Conservation (phyloP, 1,140 invertebrate genomes). For the Hyles vespertilio region DNA sequence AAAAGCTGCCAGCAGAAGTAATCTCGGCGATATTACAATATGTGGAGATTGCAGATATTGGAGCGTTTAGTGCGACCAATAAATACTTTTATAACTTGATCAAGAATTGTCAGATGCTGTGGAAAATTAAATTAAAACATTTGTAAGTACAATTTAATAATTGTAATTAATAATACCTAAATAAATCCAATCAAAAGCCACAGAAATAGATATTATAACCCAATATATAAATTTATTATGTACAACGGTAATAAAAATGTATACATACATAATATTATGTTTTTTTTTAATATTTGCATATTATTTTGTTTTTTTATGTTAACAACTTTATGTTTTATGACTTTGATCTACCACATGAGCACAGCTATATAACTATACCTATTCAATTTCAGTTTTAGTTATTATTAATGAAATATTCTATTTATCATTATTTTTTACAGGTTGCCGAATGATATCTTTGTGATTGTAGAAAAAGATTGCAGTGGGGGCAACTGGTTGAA, state of each 20-base stretch:
- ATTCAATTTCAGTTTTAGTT: too few species aligned
- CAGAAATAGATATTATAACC: too few species aligned
- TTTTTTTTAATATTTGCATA: too few species aligned
- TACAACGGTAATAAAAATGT: too few species aligned
- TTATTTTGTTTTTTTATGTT: too few species aligned
- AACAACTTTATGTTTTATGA: too few species aligned
- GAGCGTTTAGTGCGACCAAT: slow-evolving; percentile 37
- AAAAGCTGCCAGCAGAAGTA: slow-evolving; percentile 34
- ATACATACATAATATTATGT: too few species aligned
- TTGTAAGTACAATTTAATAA: slow-evolving; percentile 25
- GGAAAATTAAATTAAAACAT: slow-evolving; percentile 35
- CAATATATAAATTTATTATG: too few species aligned
- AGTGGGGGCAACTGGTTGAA: slow-evolving; percentile 24
- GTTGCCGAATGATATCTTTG: slow-evolving; percentile 20
- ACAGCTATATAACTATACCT: too few species aligned
- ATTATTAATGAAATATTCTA: slow-evolving; percentile 1
- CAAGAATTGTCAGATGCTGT: slow-evolving; percentile 29
- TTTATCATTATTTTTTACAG: slow-evolving; percentile 21
- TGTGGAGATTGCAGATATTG: slow-evolving; percentile 27
- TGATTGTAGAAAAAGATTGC: slow-evolving; percentile 19
- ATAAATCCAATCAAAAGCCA: too few species aligned
- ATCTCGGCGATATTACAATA: slow-evolving; percentile 33
- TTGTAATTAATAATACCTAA: too few species aligned
- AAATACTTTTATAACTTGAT: slow-evolving; percentile 35
- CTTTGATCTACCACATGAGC: too few species aligned